These are phyloP conservation scores for Antennarius maculatus DNA, from an alignment of 2,797 vertebrate species.

Conservation along the genomic window DNA sequence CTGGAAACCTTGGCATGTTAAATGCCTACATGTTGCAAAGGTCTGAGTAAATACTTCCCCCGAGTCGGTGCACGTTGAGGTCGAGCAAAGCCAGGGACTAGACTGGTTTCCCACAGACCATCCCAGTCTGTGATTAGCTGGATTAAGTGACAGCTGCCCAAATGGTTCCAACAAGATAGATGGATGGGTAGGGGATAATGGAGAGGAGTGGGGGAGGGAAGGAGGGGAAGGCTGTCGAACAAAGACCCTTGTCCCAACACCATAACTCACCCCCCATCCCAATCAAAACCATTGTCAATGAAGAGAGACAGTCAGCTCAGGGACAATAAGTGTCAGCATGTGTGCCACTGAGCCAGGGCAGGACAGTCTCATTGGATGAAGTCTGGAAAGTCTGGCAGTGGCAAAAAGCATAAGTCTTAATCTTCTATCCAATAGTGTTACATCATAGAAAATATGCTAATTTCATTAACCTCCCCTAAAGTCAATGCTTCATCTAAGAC, in stretches of 20 bases:
- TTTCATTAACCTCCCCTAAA: conserved; percentile 13
- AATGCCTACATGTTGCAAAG: conserved; percentile 56
- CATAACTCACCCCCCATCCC: conserved; percentile 73
- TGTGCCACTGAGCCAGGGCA: conserved; percentile 54
- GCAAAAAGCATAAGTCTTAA: conserved; percentile 10
- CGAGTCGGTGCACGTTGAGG: conserved; percentile 40
- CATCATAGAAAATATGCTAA: conserved; percentile 9
- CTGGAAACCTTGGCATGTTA: conserved; percentile 16
- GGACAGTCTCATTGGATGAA: conserved; percentile 32
- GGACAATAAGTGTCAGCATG: conserved; percentile 77
- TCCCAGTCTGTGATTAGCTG: conserved; percentile 84
- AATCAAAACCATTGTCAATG: conserved; percentile 74
- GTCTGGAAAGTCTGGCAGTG: conserved; percentile 14
- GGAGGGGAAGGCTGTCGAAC: conserved; percentile 76
- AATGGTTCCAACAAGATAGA: conserved; percentile 82
- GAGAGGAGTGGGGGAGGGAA: conserved; percentile 65
- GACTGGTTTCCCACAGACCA: conserved; percentile 83
- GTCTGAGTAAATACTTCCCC: conserved; percentile 44
- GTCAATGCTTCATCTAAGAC: conserved; percentile 22
- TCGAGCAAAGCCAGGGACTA: conserved; percentile 63
- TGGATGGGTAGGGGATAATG: conserved; percentile 75
- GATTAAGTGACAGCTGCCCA: conserved; percentile 90
- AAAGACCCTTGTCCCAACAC: conserved; percentile 82
- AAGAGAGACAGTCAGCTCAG: conserved; percentile 72
- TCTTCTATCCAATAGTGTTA: conserved; percentile 1